Conservation (phyloP, 2,888 invertebrate species). For the Barypeithes pellucidus region DNA sequence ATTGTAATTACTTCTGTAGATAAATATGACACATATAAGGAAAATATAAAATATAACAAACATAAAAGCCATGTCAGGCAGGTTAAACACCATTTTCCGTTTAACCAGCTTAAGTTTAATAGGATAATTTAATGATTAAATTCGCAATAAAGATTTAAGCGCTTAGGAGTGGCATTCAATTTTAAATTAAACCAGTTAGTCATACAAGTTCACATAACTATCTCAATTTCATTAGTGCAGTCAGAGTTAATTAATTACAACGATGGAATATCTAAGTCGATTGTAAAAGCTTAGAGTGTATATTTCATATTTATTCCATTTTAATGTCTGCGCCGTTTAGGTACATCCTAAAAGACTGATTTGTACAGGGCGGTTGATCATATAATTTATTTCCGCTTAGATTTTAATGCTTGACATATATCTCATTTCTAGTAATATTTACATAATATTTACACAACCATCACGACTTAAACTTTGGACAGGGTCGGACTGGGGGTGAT, state of each 20-base stretch:
- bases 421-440: no score
- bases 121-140: constrained; percentile 10
- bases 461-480: no score
- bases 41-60: constrained; percentile 1
- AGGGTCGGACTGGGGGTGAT: no score
- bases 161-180: not conserved
- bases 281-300: not conserved
- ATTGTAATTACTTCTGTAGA: not conserved
- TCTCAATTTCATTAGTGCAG: not conserved
- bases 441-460: no score
- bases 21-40: not conserved
- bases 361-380: no score
- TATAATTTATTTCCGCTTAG: no score
- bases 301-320: not conserved
- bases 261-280: not conserved
- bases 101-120: not conserved
- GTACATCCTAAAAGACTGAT: not conserved
- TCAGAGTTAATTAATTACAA: not conserved
- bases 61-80: not conserved
- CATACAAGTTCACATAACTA: not conserved
- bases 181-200: not conserved
- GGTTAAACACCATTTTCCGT: not conserved
- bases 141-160: constrained; percentile 8
- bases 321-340: not conserved
- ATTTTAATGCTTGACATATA: no score